Evolutionary conservation across 2,113 vertebrate species (phyloP).

Genomic region (Hassar affinis): DNA sequence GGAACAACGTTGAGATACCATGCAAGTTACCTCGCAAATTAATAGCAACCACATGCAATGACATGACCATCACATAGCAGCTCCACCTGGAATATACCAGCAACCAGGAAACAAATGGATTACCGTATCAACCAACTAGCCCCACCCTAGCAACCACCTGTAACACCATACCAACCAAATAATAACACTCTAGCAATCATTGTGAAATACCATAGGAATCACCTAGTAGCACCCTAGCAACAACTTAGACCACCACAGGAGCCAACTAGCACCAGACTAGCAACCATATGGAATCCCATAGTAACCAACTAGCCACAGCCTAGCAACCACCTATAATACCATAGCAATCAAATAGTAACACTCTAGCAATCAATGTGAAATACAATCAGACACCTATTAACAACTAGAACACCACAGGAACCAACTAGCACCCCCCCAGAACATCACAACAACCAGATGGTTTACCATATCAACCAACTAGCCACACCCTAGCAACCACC

Average conservation of each 20-base stretch:
- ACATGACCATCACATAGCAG: neutral
- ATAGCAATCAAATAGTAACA: neutral
- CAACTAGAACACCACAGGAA: neutral
- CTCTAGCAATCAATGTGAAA: neutral
- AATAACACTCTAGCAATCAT: neutral
- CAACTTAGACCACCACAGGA: neutral
- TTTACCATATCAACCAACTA: neutral
- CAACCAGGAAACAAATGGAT: neutral
- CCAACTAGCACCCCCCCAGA: neutral
- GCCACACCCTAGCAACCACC: neutral
- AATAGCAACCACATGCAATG: neutral
- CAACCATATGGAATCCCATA: neutral
- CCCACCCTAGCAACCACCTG: neutral
- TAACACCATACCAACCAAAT: neutral
- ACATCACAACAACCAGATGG: too few relatives aligned
- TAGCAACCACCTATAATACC: neutral
- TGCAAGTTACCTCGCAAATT: neutral
- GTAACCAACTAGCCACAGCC: neutral
- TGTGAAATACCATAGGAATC: neutral
- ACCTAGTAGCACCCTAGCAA: neutral
- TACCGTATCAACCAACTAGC: neutral
- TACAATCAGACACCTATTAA: neutral
- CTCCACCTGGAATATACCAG: neutral
- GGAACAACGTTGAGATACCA: neutral
- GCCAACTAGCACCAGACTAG: neutral